phyloP scores from a whole-genome alignment of 2,797 vertebrate species.

The Thaleichthys pacificus region DNA sequence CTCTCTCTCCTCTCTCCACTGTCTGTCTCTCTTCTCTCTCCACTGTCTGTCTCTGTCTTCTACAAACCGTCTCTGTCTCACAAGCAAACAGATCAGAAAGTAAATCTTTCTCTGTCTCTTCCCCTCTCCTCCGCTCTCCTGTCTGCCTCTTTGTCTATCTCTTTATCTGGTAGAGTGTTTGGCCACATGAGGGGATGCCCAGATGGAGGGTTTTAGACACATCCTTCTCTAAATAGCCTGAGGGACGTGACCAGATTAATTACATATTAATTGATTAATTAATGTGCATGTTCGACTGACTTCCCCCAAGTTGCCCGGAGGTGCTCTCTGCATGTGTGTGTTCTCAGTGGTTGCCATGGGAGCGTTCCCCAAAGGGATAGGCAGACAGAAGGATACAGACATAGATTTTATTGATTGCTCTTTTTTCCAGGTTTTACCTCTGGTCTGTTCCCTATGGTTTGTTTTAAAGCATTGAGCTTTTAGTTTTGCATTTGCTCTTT shows the following conservation, averaged over 20 bases:
- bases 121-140: background rate
- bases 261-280: conserved; percentile 46
- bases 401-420: conserved; percentile 54
- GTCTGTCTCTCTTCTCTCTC: background rate
- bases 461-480: conserved; percentile 9
- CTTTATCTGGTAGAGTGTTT: background rate
- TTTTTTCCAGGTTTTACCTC: conserved; percentile 27
- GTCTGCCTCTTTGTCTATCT: background rate
- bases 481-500: background rate
- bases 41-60: background rate
- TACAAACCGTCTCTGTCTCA: background rate
- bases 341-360: conserved; percentile 38
- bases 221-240: background rate
- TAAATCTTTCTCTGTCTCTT: background rate
- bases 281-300: conserved; percentile 29
- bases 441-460: background rate
- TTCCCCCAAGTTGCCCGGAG: conserved; percentile 34
- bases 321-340: background rate
- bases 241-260: conserved; percentile 40
- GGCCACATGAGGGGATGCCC: background rate
- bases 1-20: background rate
- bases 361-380: conserved; percentile 43
- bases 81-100: background rate
- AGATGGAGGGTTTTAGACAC: background rate
- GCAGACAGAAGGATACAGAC: conserved; percentile 37